phyloP scores from a whole-genome alignment of 2,888 invertebrate species.

The Brachylomia viminalis region DNA sequence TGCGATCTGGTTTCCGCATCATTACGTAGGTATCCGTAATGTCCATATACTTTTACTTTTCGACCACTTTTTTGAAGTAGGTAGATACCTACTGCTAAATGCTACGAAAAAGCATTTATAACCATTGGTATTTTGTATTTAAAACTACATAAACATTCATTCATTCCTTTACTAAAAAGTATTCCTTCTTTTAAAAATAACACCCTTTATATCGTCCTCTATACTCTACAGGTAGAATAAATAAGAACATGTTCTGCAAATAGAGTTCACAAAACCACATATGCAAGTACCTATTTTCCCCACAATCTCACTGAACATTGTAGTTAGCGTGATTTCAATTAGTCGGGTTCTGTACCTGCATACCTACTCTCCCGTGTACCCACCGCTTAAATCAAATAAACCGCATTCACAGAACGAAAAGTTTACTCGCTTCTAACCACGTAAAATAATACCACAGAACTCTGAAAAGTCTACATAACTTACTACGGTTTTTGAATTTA shows the following conservation, averaged over 20 bases:
- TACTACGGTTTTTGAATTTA: constrained; percentile 76
- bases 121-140: not conserved
- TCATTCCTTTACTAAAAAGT: not conserved
- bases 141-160: not conserved
- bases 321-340: constrained; percentile 74
- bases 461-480: constrained; percentile 75
- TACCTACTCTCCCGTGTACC: constrained; percentile 56
- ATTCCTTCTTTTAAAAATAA: not conserved
- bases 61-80: no score
- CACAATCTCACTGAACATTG: constrained; percentile 67
- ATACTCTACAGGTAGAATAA: constrained; percentile 21
- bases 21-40: constrained; percentile 8
- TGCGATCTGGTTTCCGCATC: constrained; percentile 12
- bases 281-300: constrained; percentile 39
- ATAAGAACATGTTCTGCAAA: constrained; percentile 18
- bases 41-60: not conserved
- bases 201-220: not conserved
- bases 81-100: no score
- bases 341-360: constrained; percentile 61
- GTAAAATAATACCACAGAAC: constrained; percentile 79
- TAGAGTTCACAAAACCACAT: constrained; percentile 33
- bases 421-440: constrained; percentile 77
- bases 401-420: constrained; percentile 78
- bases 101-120: not conserved
- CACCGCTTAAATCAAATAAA: constrained; percentile 77